These are phyloP conservation scores for Timandra comae DNA, from an alignment of 2,888 invertebrate species.

Conservation along the genomic window DNA sequence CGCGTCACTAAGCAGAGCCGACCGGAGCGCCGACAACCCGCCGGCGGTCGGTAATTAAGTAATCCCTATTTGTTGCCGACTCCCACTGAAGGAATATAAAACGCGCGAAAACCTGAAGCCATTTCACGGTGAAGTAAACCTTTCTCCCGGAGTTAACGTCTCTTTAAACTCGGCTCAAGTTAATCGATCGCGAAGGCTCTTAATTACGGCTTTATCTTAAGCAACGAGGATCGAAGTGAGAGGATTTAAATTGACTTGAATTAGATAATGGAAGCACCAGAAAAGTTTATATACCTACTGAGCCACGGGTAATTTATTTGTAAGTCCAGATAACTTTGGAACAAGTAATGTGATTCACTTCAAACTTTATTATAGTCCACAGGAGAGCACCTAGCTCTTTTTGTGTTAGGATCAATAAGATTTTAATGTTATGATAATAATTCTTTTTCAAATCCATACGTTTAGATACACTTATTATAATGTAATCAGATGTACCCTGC, in stretches of 20 bases:
- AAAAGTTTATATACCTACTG: slow-evolving; percentile 22
- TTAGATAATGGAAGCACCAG: slow-evolving; percentile 31
- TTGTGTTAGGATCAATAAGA: too few relatives aligned
- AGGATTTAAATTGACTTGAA: slow-evolving; percentile 56
- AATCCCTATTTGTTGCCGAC: slow-evolving; percentile 73
- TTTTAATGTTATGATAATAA: too few relatives aligned
- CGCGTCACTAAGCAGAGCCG: too few relatives aligned
- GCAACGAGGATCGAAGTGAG: slow-evolving; percentile 61
- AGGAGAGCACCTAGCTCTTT: too few relatives aligned
- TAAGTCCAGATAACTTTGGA: too few relatives aligned
- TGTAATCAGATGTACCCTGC: too few relatives aligned
- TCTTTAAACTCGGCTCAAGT: slow-evolving; percentile 74
- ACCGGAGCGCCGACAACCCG: too few relatives aligned
- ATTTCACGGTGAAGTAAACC: slow-evolving; percentile 77
- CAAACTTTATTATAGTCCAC: too few relatives aligned
- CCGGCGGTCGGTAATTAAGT: slow-evolving; percentile 67
- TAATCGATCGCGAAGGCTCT: slow-evolving; percentile 75
- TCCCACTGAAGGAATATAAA: slow-evolving; percentile 55
- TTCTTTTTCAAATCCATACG: too few relatives aligned
- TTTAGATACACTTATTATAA: too few relatives aligned
- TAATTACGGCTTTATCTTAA: slow-evolving; percentile 75
- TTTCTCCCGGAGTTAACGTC: slow-evolving; percentile 74
- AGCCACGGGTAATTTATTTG: too few relatives aligned
- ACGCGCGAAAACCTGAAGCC: slow-evolving; percentile 76
- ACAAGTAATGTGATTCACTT: too few relatives aligned